Base-by-base conservation (phyloP, 2,113 vertebrate genomes). In the Prionailurus bengalensis region DNA sequence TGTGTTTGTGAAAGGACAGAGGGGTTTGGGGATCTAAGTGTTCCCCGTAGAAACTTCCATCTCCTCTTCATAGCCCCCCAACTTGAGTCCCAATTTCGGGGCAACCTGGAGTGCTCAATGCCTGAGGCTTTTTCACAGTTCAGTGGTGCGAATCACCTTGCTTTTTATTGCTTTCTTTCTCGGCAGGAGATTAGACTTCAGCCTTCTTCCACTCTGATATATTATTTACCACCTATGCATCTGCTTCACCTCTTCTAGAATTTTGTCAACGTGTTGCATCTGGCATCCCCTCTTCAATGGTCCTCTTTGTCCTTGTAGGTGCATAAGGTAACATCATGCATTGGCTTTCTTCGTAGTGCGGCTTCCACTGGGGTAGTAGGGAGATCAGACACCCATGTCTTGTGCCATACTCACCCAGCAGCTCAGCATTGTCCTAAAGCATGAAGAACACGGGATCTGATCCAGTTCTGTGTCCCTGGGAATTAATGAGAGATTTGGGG, bases 241-340 rank as follows among this genome's bases (percentile, higher is more conserved):
- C 81, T 61, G 65, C 45, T n/a, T 33, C 39, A 70, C 55, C 53
- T 84, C 95, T 51, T 81, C 51, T 42, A 58, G 91, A 71, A 55
- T 17, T 58, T 16, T 15, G 15, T 48, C 79, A 90, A 8, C 63
- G 15, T 73, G 39, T 48, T 16, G 66, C 55, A 27, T n/a, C 45
- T 13, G 88, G 25, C 48, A 7, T 48, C 63, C 15, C 68, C n/a
- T 53, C 71, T 42, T 70, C 76, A 25, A 0, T 14, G 33, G 45
- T 31, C 58, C 71, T 53, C 33, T 19, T 61, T n/a, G 29, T 63
- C 76, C 90, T 82, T 84, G 63, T 27, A 4, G 63, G 7, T 61
- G 76, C 25, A 8, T 5, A 4, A 5, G 13, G 33, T 5, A 65
- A 9, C 0, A 2, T 13, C 27, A 17, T 0, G 0, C 7, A 1